Evolutionary conservation across 2,888 invertebrate species (phyloP), one percentile per base, ranked within the genome.

Genomic region (Caenorhabditis sp.): DNA sequence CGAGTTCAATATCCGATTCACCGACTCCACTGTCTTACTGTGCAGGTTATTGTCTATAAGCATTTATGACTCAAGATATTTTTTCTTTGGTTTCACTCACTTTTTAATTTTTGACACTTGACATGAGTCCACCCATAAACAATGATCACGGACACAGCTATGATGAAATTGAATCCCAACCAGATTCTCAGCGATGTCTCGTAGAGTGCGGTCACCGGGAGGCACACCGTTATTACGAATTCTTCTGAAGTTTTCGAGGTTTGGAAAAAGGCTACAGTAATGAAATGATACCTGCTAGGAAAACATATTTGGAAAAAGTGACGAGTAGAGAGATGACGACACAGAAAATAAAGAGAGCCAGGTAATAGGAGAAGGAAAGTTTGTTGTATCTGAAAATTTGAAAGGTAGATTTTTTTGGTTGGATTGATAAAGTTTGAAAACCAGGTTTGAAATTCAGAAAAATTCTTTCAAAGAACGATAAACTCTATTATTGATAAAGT

Each of bases 141-240:
- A 24, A 85, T 22, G 19, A 87, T 58, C 56, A 86, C 86, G 10
- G 80, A 56, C 10, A 85, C 70, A n/a, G 85, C 82, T 24, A 87
- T 74, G 2, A 54, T 3, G 41, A 86, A 76, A 35, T 82, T 85
- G 35, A 74, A 69, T 5, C 56, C 61, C 16, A 87, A 69, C 87
- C 87, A 87, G 10, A 84, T 26, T 5, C 51, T 47, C 3, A 83
- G 64, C 5, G 83, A 70, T 3, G 24, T 26, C 10, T 59, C 69
- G 56, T 76, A 79, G 63, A 85, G 74, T 22, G 87, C 85, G 10
- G 83, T 87, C 0, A 84, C 84, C n/a, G 87, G 87, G 22, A 86
- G 66, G 26, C 87, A 87, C 0, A 86, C 76, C 0, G 68, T 28
- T 0, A 87, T 74, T 7, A 49, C 31, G 7, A 38, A 47, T 56